phyloP scores from a whole-genome alignment of 2,888 invertebrate genomes.

The Byasa hedistus region DNA sequence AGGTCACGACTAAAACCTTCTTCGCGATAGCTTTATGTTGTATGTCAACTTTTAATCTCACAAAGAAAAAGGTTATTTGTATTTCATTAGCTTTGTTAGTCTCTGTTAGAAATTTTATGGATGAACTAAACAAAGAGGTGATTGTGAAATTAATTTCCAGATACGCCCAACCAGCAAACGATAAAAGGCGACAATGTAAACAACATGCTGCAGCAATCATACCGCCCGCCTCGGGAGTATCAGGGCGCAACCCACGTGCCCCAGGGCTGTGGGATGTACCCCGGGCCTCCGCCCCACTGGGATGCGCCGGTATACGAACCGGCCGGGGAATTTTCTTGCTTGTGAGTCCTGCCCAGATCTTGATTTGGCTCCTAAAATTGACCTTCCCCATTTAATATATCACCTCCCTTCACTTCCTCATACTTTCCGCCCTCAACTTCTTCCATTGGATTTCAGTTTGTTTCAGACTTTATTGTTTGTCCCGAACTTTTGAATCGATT shows the following conservation, averaged over 20 bases:
- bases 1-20: too few relatives aligned
- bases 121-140: conserved; percentile 10
- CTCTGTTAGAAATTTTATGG: too few relatives aligned
- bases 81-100: too few relatives aligned
- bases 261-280: conserved; percentile 58
- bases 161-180: conserved; percentile 69
- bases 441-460: background rate
- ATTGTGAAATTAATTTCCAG: conserved; percentile 60
- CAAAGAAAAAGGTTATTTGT: too few relatives aligned
- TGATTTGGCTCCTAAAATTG: conserved; percentile 55
- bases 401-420: too few relatives aligned
- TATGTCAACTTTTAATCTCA: too few relatives aligned
- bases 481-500: background rate
- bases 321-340: conserved; percentile 75
- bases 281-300: conserved; percentile 60
- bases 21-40: too few relatives aligned
- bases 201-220: conserved; percentile 71
- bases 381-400: conserved; percentile 33
- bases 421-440: background rate
- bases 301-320: conserved; percentile 73
- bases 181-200: conserved; percentile 78
- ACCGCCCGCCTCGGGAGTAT: conserved; percentile 68
- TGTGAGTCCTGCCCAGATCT: conserved; percentile 73
- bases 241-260: conserved; percentile 54
- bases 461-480: conserved; percentile 29